These are phyloP conservation scores for Hemistola chrysoprasaria DNA, from an alignment of 2,888 invertebrate species.

Conservation along the genomic window DNA sequence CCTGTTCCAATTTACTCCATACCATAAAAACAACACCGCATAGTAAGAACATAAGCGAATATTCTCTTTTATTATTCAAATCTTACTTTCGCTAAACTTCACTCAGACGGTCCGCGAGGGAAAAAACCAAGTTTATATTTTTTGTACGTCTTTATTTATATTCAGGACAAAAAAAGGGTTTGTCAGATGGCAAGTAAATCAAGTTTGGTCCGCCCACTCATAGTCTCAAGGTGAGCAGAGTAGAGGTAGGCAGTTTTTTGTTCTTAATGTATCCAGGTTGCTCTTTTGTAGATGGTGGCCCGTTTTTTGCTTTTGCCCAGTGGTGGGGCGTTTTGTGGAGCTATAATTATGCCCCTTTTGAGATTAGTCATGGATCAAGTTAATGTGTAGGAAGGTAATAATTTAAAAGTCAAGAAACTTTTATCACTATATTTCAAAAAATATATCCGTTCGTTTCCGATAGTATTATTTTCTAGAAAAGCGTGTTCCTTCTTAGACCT, in stretches of 20 bases:
- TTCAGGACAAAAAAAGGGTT: constrained; percentile 79
- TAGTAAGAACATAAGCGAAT: constrained; percentile 53
- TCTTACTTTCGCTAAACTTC: constrained; percentile 70
- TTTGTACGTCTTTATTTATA: constrained; percentile 74
- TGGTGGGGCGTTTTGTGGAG: neutral
- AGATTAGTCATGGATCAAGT: constrained; percentile 4
- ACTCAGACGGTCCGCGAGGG: constrained; percentile 55
- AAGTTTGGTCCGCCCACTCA: constrained; percentile 72
- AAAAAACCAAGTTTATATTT: constrained; percentile 64
- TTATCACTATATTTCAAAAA: too few relatives aligned
- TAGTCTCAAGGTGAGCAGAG: constrained; percentile 66
- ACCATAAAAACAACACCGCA: constrained; percentile 50
- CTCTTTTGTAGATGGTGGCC: constrained; percentile 6
- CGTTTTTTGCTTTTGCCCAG: constrained; percentile 7
- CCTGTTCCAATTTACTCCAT: constrained; percentile 9
- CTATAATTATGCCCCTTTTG: neutral
- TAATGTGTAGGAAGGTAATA: too few relatives aligned
- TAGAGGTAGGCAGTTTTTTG: constrained; percentile 63
- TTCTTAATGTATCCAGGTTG: constrained; percentile 42
- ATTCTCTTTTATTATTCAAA: constrained; percentile 71
- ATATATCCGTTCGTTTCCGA: too few relatives aligned
- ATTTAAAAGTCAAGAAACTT: neutral
- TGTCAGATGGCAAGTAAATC: constrained; percentile 77
- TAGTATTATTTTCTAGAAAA: too few relatives aligned
- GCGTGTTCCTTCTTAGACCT: too few relatives aligned